A percentile compares a stretch with the other conserved stretches of the same genome.
phyloP scores from a whole-genome alignment of 1,140 invertebrate genomes.

The Oncopeltus fasciatus region DNA sequence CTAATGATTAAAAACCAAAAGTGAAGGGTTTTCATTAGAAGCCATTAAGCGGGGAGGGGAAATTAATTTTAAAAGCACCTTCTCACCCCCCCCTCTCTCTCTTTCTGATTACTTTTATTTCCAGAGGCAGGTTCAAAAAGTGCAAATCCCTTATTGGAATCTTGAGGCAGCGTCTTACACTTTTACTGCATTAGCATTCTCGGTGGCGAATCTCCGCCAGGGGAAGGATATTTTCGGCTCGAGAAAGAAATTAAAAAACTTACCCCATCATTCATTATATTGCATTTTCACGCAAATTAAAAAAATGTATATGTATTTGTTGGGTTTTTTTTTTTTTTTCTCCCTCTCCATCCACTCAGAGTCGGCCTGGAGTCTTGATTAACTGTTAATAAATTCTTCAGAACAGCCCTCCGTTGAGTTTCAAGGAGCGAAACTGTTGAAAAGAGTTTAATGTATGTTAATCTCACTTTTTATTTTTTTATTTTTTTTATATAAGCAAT shows the following conservation, averaged over 20 bases:
- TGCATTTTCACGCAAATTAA: neutral
- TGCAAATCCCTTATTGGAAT: constrained; percentile 6
- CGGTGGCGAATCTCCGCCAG: neutral
- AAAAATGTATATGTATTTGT: neutral
- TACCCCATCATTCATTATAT: neutral
- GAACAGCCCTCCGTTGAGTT: neutral
- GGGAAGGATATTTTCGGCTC: neutral
- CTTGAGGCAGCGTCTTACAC: neutral
- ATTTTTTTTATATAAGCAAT: too few relatives aligned
- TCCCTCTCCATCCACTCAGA: neutral
- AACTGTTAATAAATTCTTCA: neutral
- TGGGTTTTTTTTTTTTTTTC: too few relatives aligned
- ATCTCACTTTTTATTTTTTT: too few relatives aligned
- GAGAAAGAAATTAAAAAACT: constrained; percentile 1
- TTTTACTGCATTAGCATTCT: constrained; percentile 6
- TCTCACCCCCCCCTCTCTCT: neutral
- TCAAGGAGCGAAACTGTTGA: neutral
- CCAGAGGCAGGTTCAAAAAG: neutral
- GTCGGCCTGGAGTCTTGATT: neutral
- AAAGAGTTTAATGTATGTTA: constrained; percentile 4
- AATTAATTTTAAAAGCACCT: constrained; percentile 5
- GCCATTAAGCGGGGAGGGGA: neutral
- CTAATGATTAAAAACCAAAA: too few relatives aligned
- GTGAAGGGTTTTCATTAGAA: constrained; percentile 2
- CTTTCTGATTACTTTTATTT: constrained; percentile 8